Evolutionary conservation across 1,140 invertebrate genomes (phyloP), one percentile per base, ranked within the genome.

Genomic region (Leptoteleia sp.): DNA sequence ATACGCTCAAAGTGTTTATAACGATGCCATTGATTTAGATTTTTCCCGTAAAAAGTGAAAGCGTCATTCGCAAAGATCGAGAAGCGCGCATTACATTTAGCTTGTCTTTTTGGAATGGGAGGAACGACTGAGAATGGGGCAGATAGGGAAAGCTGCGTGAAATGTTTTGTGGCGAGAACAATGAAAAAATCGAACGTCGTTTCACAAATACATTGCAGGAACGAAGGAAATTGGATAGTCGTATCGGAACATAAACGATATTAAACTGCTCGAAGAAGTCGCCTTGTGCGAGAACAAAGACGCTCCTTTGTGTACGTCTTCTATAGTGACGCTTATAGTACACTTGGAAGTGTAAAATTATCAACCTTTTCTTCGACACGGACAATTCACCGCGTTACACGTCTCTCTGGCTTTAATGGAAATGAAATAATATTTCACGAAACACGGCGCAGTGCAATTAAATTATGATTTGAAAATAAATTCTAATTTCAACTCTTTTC

Each of bases 201-300:
- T 78, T 68, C 45, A 48, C 61, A 54, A 78, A 72, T 62, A 62
- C 54, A 65, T 61, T 45, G 67, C 54, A 55, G 19, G 19, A 29
- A 45, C 65, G 61, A 61, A 72, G 78, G 68, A 76, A 80, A 80
- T 80, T 80, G 78, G 78, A 80, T 80, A 76, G 62, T 77, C 73
- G 73, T 73, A 76, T 64, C 68, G 57, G 73, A 64, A 77, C 65
- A 64, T 68, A 76, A 77, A 76, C 75, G 78, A 76, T 80, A 80
- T 80, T 80, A 76, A 80, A 77, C 67, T 61, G 68, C 62, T 73
- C 12, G 48, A 70, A 75, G 64, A 65, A 77, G 59, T 72, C 50
- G 54, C 68, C 65, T 4, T 54, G 16, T 31, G 47, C 57, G 52
- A n/a, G n/a, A 62, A 71, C 54, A 75, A 76, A 80, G 48, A 64